Evolutionary conservation across 1,140 invertebrate genomes (phyloP), one percentile per base, ranked within the genome.

Genomic region (Aphis gossypii): DNA sequence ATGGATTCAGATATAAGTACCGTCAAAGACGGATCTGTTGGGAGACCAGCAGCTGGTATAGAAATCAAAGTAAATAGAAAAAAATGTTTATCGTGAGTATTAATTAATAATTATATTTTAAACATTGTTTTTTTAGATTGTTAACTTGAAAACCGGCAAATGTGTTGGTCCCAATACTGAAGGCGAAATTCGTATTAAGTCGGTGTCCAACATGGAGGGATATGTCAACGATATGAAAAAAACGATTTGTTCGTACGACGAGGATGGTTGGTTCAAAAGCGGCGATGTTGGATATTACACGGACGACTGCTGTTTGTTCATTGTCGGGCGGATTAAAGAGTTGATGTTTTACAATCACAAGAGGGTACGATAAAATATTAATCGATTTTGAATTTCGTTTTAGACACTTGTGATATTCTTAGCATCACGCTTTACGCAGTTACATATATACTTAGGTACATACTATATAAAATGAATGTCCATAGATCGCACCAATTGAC

Each of bases 221-320:
- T 90, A 90, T 23, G 54, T 41, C 11, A 20, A 60, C 89, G 89
- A 90, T 2, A 41, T 44, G 56, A 68, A 90, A n/a, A 44, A 44
- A 60, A 90, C 89, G 4, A 41, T 68, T 20, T n/a, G 60, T 41
- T 60, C 89, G 9, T 90, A 90, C 38, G 89, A 90, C 54, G 89
- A 90, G 23, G 54, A 90, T 25, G 89, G 89, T 41, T 90, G 89
- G 89, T 90, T 68, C 23, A 68, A n/a, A 7, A 90, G 38, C 56
- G 89, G 56, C 0, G 89, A 90, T 14, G 25, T 90, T 2, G 89
- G 89, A 7, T 68, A 90, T 7, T 90, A 60, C 14, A 90, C 89
- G 6, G 38, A 90, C 23, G 89, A 90, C 7, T 38, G 89, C 30
- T 60, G 89, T 54, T 38, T 89, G 35, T 89, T 25, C 35, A 54